Base-by-base conservation (phyloP, 2,113 vertebrate species). In the Neolamprologus falcicula region DNA sequence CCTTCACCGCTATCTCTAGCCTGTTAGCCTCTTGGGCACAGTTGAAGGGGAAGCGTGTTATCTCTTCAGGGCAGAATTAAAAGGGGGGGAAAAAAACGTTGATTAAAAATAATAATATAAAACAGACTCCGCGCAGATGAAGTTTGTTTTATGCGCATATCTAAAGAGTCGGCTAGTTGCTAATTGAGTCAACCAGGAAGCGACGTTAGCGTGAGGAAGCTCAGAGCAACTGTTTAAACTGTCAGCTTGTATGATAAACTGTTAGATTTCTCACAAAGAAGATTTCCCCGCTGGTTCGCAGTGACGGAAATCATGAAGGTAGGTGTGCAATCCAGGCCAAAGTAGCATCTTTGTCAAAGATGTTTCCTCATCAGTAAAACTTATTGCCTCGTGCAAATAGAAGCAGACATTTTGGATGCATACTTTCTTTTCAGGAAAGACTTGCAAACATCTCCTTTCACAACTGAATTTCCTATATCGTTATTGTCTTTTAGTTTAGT, bases 251-350 rank as follows among this genome's bases (percentile, higher is more conserved):
- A 26, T 55, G 71, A 76, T 45, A 17, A 66, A 85, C 82, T 24
- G 63, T 61, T 33, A 78, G 6, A 12, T 50, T 78, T 50, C 26
- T 78, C 45, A 50, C 13, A 31, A 59, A 54, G 19, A n/a, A n/a
- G 40, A 9, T 21, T 7, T 37, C 11, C 45, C 8, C 3, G 7
- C 33, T 71, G 3, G 5, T 33, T 66, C 31, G 14, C 47, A 55
- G 35, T 7, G 37, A 13, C 68, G n/a, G 57, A 85, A 73, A 79
- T 28, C 87, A 94, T 94, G 92, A 87, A 94, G 94, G 95, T 95
- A 89, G 8, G 90, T 90, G 59, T 5, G 31, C 9, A 5, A 8
- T 33, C 10, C 6, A 9, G 16, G 33, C 17, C 26, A 7, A n/a
- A 42, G 19, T 37, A 53, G 3, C 8, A 61, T 17, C n/a, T 53